Evolutionary conservation across 2,888 invertebrate species (phyloP), one percentile per base, ranked within the genome.

Genomic region (Scaeva pyrastri): DNA sequence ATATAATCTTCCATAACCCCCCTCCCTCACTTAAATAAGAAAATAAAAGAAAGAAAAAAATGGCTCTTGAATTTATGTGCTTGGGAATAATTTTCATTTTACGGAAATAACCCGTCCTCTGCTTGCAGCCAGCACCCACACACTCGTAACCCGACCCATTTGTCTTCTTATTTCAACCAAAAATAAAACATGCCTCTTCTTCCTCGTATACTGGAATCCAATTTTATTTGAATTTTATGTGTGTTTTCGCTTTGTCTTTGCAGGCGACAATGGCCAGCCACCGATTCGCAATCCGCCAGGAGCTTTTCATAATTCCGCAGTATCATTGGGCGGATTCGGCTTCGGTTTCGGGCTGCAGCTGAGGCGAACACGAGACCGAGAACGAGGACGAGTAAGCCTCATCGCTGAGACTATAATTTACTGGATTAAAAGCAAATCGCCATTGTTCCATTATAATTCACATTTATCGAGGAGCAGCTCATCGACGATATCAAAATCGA

Each of bases 241-340:
- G 45, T 70, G 16, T 87, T 77, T 58, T 81, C 48, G 58, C 36
- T 55, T 60, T 66, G 41, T 52, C 55, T 72, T 86, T 89, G 83
- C 88, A 90, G 91, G 90, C 89, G 91, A 92, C 90, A 91, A 91
- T 90, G 91, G 91, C 90, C 92, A 92, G 89, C 90, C 92, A 88
- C 91, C 92, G 88, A 90, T 92, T 89, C 92, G 93, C 89, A 92
- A 93, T 91, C 92, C 92, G 88, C 93, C 93, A 48, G 93, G 93
- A 90, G 93, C 93, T 89, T 92, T 91, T 90, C 92, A 92, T 90
- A 93, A 93, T 90, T 90, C 91, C 41, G 92, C 91, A 87, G 90
- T 91, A 89, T 90, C 91, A 89, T 89, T 91, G 90, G 90, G 90
- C 58, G 31, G 36, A 3, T 14, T 43, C 14, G 43, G 14, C 12